Evolutionary conservation across 2,797 vertebrate species (phyloP), one percentile per base, ranked within the genome.

Genomic region (Lophius americanus): DNA sequence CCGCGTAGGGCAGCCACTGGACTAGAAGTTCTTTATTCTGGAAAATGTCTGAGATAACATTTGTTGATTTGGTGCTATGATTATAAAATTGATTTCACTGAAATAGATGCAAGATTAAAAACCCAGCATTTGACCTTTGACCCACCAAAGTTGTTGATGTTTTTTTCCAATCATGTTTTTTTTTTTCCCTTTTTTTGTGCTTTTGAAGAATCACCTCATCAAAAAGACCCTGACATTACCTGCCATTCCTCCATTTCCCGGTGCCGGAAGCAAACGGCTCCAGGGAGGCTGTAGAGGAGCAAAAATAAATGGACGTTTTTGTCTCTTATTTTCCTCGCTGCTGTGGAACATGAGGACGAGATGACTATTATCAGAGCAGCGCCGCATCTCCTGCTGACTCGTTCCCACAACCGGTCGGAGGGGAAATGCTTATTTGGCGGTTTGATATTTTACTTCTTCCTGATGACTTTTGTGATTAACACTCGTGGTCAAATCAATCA

Each of bases 381-480:
- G 0, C 53, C 5, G 1, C 42, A 9, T 41, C 48, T 38, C 35
- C 54, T 39, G 44, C 1, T 33, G 61, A 4, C 39, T 37, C 37
- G 10, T 60, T 49, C 23, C 11, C 12, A 3, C 3, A 32, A 1
- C 33, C 49, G 66, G 70, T 5, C n/a, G 5, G 32, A 52, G 5
- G 39, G 60, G 32, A 68, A 38, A 13, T 41, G 3, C 51, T 49
- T 12, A 47, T 47, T 53, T 50, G 10, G 14, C 6, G 9, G 64
- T 52, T 49, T 58, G 65, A 63, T 42, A 35, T 50, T 38, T 79
- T 62, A 73, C 55, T 43, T 8, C 57, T 56, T 12, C 6, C 38
- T 32, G 72, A 49, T 50, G 3, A 48, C 14, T 56, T 44, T 35
- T 60, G 2, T 71, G 68, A 74, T 74, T 23, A 68, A 56, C 54